Evolutionary conservation across 1,140 invertebrate genomes (phyloP), one percentile per base, ranked within the genome.

Genomic region (Nixonia krombeini): DNA sequence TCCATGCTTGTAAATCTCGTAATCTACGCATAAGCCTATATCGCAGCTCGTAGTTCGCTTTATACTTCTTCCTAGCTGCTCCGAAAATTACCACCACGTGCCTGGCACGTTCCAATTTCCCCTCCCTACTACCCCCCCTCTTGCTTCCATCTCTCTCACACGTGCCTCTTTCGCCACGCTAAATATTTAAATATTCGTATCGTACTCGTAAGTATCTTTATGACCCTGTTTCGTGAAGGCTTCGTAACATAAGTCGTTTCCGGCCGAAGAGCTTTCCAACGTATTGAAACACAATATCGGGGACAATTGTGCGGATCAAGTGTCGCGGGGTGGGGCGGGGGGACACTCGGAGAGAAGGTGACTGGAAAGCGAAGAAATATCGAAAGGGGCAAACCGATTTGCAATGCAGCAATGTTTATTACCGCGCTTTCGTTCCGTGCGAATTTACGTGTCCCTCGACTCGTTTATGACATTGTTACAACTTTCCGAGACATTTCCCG

Each of bases 191-290:
- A 79, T 82, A 82, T 80, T 78, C 74, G 73, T 67, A 76, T 83
- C 78, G 52, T 67, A 81, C 72, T 80, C 75, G 73, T 80, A 82
- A 76, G 76, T 83, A 80, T 80, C 79, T 71, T 81, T 80, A 80
- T 82, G 78, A 84, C 81, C 82, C 82, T 84, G 82, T 85, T 84
- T 83, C 73, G 64, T 83, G 75, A 85, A 83, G 81, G 81, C 83
- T 85, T 85, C 70, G 72, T 80, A 85, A 84, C 75, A 63, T 79
- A 82, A 83, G 65, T 82, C 74, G 67, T 61, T 78, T 74, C 75
- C 73, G 76, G 75, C 76, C 74, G 67, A 78, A 68, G 47, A 59
- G 42, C 42, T 17, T 70, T 66, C 44, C 44, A 63, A 17, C n/a
- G 47, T 55, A 42, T 16, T 45, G 16, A 1, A 9, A 15, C 9